Base-by-base conservation (phyloP, 2,888 invertebrate species). In the Euzophera pinguis region DNA sequence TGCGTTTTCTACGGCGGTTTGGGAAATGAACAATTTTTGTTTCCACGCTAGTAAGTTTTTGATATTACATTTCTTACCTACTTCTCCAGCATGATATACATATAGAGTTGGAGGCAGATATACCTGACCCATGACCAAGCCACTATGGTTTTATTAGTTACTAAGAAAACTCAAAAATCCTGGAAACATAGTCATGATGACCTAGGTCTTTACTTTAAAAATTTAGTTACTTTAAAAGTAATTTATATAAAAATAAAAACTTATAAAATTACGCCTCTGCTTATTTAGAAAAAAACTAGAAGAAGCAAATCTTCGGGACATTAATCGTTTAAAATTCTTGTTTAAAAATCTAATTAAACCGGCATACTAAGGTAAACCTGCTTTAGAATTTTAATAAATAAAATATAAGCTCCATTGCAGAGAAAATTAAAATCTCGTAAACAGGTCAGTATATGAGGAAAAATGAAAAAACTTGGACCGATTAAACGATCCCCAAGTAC, bases 11-110 rank as follows among this genome's bases (percentile, higher is more conserved):
- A 67, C 62, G 48, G 37, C 13, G 55, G 52, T 54, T 59, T 57
- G 60, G 63, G 57, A 68, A 69, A 64, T 70, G 70, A 69, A 73
- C 69, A 68, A 68, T 22, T 22, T 22, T 22, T 3, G 22, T 22
- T 22, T 22, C 22, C 22, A 22, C 5, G 5, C 22, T 3, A 22
- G 22, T 22, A 22, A 22, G 22, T 22, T 22, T 22, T 22, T 22
- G 22, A 22, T 22, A 22, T 22, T 22, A 22, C 22, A 2, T 22
- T 22, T 22, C n/a, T n/a, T n/a, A n/a, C n/a, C n/a, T n/a, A n/a
- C n/a, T n/a, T n/a, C n/a, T n/a, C n/a, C n/a, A n/a, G 22, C 22
- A 22, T 22, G 22, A 22, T 5, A 22, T 22, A 22, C 22, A 22
- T 5, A 22, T 22, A 22, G 3, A 22, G 22, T 22, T 3, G 2